Evolutionary conservation across 2,113 vertebrate species (phyloP).

Genomic region (Numenius arquata): DNA sequence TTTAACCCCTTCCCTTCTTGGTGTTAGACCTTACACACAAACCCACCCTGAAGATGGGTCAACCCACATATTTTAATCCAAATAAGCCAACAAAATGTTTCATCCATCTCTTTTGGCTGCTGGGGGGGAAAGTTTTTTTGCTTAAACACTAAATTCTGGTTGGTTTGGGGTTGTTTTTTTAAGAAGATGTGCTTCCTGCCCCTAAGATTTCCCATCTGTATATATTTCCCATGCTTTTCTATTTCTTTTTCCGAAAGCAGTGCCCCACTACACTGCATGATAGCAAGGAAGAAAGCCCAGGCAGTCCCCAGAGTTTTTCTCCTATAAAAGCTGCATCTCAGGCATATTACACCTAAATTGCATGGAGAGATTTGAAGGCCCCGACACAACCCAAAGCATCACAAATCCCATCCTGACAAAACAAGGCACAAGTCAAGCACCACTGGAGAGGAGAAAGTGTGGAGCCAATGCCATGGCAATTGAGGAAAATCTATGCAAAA

Average conservation of each 20-base stretch:
- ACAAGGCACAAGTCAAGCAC: background rate
- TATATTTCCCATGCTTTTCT: background rate
- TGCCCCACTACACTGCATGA: no score
- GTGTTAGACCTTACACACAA: background rate
- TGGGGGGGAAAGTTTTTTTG: background rate
- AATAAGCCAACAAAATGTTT: background rate
- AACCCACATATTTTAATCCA: background rate
- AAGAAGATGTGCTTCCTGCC: background rate
- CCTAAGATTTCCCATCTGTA: background rate
- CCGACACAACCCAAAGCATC: background rate
- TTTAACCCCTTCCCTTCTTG: background rate
- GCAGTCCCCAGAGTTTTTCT: background rate
- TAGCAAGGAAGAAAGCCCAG: background rate
- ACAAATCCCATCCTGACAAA: background rate
- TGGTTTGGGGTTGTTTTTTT: background rate
- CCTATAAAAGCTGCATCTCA: background rate
- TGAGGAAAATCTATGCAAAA: slow-evolving; percentile 1
- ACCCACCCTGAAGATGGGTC: background rate
- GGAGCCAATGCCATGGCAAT: background rate
- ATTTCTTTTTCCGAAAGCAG: background rate
- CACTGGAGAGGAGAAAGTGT: background rate
- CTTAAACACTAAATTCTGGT: background rate
- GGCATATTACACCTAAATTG: background rate
- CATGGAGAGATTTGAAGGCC: background rate
- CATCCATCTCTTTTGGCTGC: background rate